Evolutionary conservation across 2,113 vertebrate species (phyloP), one percentile per base, ranked within the genome.

Genomic region (Sarotherodon lohbergeri): DNA sequence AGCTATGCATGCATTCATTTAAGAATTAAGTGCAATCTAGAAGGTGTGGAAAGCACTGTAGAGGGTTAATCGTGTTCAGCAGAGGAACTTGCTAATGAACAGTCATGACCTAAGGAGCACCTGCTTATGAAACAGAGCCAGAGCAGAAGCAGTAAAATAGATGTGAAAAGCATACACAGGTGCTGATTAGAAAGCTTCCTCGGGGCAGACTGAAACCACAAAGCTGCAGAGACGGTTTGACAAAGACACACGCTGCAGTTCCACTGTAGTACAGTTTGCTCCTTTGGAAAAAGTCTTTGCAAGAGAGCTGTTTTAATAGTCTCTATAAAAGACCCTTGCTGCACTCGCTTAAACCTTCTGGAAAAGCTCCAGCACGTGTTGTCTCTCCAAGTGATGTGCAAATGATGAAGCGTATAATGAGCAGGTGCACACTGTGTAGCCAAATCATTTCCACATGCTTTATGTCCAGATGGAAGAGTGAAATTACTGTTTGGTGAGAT

Each of bases 361-460:
- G 89, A 90, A 86, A 59, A 27, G 86, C 85, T 89, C 90, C 90
- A 88, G 90, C 83, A 73, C 9, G 59, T 57, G 90, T 85, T 90
- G 88, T 84, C 88, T 87, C 86, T 88, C 84, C 80, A 61, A 88
- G 87, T 86, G 88, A 94, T 92, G 89, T 91, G 91, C 93, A 93
- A 90, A 94, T 92, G 92, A 93, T 91, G 87, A 83, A 63, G 84
- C n/a, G 59, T 90, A 85, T 93, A 93, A 93, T 89, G 84, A 94
- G 91, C 91, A 90, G 91, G 89, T 93, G 92, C 88, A 84, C 85
- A 34, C 46, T 82, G 73, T 56, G 86, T 11, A 29, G 85, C 9
- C 2, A 86, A 92, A 94, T 84, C 79, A 85, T 81, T 93, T 84
- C 90, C 91, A 92, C 84, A 83, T 91, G 89, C 86, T 89, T 83